Evolutionary conservation across 2,797 vertebrate genomes (phyloP), one percentile per base, ranked within the genome.

Genomic region (Lepilemur septentrionalis): DNA sequence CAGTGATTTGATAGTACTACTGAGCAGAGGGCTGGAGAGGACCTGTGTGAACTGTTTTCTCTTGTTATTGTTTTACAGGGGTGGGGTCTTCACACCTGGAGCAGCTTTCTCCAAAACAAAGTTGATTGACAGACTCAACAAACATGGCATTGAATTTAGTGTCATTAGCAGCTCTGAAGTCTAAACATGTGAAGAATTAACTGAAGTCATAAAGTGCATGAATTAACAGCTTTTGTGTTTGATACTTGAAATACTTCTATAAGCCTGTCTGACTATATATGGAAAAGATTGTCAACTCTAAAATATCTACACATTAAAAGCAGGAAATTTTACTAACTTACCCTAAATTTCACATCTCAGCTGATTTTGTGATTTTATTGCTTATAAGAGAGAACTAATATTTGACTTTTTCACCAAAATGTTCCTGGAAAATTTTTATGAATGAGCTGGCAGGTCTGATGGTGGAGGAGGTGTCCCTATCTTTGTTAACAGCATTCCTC

Each of bases 61-160:
- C 78, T 46, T 89, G 3, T 86, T 67, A 52, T 72, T 98, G 10
- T 89, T 97, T 97, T 97, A 57, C 97, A 99, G 99, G 85, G 99
- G 99, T 38, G 99, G 99, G 2, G 99, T 99, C 2, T 99, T 99
- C 96, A 98, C 99, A 79, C 99, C 99, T 0, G 99, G 99, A 98
- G 99, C 99, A 7, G 99, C 97, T 30, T 99, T 99, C 95, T 99
- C 98, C 48, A 99, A 99, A 98, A 99, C 99, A 95, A 99, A 99
- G 35, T 97, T 99, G 96, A 99, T 99, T 41, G 98, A 99, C 79
- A 99, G 99, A 63, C 99, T 99, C 93, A 98, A 99, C 98, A 99
- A 99, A 93, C 98, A 98, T 13, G 99, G 99, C 92, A 98, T 99
- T 97, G 99, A 99, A 97, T 99, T 99, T 97, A 99, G 99, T 57